Conservation (phyloP, 30 jellyfish, hydroid and myxozoan species). For the Hydractinia echinata region DNA sequence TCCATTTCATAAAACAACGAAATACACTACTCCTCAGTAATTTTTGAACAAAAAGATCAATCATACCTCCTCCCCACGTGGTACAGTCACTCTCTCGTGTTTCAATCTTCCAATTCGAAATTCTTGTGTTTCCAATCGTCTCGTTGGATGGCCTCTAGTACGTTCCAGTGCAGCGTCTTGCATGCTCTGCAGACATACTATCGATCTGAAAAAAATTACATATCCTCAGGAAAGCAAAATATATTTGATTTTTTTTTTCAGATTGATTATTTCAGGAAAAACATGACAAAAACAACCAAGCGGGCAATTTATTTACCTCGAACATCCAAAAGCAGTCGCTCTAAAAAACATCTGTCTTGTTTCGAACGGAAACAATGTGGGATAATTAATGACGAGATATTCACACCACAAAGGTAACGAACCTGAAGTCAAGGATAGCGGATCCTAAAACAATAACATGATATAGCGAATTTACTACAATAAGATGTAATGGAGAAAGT, state of each 20-base stretch:
- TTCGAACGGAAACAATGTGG: slow-evolving; percentile 87
- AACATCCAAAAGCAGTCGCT: slow-evolving; percentile 98
- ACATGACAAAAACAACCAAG: neutral
- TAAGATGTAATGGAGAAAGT: too few species aligned
- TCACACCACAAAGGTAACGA: slow-evolving; percentile 98
- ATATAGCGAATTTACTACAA: too few species aligned
- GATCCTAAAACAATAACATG: slow-evolving; percentile 55
- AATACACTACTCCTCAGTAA: neutral
- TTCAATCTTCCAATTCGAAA: slow-evolving; percentile 81
- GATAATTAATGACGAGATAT: slow-evolving; percentile 81
- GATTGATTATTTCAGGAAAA: neutral
- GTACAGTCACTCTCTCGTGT: slow-evolving; percentile 91
- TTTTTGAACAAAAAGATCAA: neutral
- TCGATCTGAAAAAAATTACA: slow-evolving; percentile 47
- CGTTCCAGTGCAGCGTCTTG: slow-evolving; percentile 90
- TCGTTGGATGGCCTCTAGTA: slow-evolving; percentile 87
- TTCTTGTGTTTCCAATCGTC: slow-evolving; percentile 94
- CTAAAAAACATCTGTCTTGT: slow-evolving; percentile 85
- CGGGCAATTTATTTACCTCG: slow-evolving; percentile 44
- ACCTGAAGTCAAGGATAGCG: slow-evolving; percentile 83
- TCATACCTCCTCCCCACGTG: slow-evolving; percentile 81
- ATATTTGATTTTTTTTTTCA: neutral
- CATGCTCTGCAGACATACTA: slow-evolving; percentile 87
- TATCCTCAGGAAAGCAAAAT: neutral
- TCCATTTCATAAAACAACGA: neutral